Percentiles rank a stretch among this genome's conserved stretches.
phyloP scores from a whole-genome alignment of 2,888 invertebrate genomes.

The Hybos culiciformis region DNA sequence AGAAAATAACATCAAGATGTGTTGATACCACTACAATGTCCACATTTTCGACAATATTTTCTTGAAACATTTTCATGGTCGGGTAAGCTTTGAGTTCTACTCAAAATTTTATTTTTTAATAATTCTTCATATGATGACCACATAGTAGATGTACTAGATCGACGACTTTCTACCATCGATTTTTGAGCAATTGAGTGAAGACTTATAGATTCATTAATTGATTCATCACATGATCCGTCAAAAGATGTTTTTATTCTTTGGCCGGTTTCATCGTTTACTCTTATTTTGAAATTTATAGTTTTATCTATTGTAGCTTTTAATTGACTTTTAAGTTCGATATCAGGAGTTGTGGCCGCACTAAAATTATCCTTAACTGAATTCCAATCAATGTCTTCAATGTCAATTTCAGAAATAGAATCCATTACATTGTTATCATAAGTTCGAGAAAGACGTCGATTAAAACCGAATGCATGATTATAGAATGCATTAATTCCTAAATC shows the following conservation, averaged over 20 bases:
- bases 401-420: constrained; percentile 7
- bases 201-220: background rate
- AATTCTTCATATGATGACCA: background rate
- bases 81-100: no score
- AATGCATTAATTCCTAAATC: constrained; percentile 21
- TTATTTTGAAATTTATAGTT: constrained; percentile 6
- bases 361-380: constrained; percentile 17
- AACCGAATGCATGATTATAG: constrained; percentile 18
- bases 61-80: background rate
- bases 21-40: background rate
- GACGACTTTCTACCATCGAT: no score
- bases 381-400: constrained; percentile 16
- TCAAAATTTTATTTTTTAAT: background rate
- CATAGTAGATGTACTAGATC: background rate
- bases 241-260: constrained; percentile 16
- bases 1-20: background rate
- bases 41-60: background rate
- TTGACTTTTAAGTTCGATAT: constrained; percentile 12
- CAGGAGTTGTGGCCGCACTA: constrained; percentile 1
- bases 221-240: constrained; percentile 10
- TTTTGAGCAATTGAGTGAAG: background rate
- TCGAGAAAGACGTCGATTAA: constrained; percentile 15
- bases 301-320: no score
- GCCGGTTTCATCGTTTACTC: constrained; percentile 17
- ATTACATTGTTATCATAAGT: constrained; percentile 18